Base-by-base conservation (phyloP, 2,797 vertebrate species). In the Lateolabrax maculatus region DNA sequence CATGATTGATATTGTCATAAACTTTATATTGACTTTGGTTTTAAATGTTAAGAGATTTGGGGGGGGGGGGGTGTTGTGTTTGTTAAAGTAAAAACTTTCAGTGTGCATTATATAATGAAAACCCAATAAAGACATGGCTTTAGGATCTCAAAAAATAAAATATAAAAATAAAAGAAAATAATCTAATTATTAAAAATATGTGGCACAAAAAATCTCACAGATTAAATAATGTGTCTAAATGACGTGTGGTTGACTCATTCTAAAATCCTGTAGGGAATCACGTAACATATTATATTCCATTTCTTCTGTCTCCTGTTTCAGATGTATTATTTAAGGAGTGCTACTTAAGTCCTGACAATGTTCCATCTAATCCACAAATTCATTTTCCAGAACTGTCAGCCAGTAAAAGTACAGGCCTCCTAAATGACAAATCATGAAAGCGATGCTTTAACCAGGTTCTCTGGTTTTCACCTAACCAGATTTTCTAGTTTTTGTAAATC, bases 401-500 rank as follows among this genome's bases (percentile, higher is more conserved):
- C 10, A 52, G 29, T 21, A 10, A 21, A 48, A 75, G 67, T 15
- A 11, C 69, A 23, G 31, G 29, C 29, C 60, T 63, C 10, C 29
- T 48, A 7, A 77, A 19, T 25, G 39, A 73, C 49, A 61, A 23
- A n/a, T 53, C n/a, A 53, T 4, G 25, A 44, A 62, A 46, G 64
- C 77, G 10, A 76, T 36, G 1, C 9, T 34, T 70, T 55, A 81
- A 76, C 29, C 12, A 75, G 37, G 25, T 68, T 64, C 62, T 61
- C 23, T 66, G 19, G 11, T 71, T 44, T 71, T 79, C 39, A 71
- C 77, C 60, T 7, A 65, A 88, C 81, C 41, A 75, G 77, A 81
- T 84, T 87, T 83, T 88, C 77, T 44, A 49, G 73, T 89, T 89
- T 75, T n/a, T 66, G 5, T 16, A 46, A 71, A 44, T 77, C 85